Base-by-base conservation (phyloP, 2,113 vertebrate species). In the Oxygymnocypris stewartii region DNA sequence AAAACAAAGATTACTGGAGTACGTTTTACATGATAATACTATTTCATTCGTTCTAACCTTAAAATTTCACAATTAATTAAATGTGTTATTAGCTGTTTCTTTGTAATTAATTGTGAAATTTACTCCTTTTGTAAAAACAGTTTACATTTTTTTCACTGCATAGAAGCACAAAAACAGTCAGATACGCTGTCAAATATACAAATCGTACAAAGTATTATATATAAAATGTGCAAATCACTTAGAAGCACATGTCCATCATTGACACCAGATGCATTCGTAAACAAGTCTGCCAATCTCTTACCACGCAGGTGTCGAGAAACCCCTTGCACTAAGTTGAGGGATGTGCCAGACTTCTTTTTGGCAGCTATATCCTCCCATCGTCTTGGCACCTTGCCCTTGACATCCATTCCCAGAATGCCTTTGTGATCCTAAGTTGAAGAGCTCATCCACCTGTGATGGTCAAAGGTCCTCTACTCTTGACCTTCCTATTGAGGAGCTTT, bases 251-350 rank as follows among this genome's bases (percentile, higher is more conserved):
- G 54, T 82, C 10, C 25, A 49, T 31, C 40, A 69, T 11, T 13
- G 16, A 78, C 25, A 51, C 28, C 25, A 20, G 47, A 16, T 47
- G 73, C 42, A 49, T 49, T 79, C 8, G 2, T 14, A 40, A 40
- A 40, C n/a, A n/a, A n/a, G n/a, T n/a, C n/a, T n/a, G n/a, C n/a
- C n/a, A n/a, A n/a, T 89, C 90, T 95, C 97, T 97, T 95, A 97
- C 96, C 96, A 13, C 93, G 95, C 31, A 91, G 86, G 89, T 92
- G 95, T 88, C 92, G 95, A 86, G 89, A 94, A 90, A 95, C 92
- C 54, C 94, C 95, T 0, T 95, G 94, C 90, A 95, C 92, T 89
- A 96, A 92, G 89, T 95, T 96, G 86, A 96, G 90, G 0, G 94
- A 92, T 0, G 91, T 75, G 57, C 85, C 69, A 49, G 78, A 47